Conservation (phyloP, 2,888 invertebrate species). For the Vandiemenella viatica region DNA sequence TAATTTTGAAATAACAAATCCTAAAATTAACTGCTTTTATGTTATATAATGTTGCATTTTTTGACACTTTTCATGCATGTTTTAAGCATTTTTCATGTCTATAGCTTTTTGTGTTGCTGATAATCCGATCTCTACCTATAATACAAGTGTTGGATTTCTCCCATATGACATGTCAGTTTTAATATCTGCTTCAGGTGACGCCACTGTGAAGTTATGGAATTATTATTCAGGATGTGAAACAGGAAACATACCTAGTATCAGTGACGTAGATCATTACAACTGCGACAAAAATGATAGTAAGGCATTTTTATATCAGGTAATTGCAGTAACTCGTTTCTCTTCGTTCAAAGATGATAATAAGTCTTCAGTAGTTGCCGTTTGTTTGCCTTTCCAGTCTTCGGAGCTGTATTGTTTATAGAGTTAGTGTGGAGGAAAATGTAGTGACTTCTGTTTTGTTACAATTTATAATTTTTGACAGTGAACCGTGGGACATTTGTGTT, state of each 20-base stretch:
- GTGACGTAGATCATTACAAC: conserved; percentile 21
- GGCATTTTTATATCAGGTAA: too few relatives aligned
- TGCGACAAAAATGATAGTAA: too few relatives aligned
- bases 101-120: too few relatives aligned
- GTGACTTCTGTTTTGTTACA: conserved; percentile 26
- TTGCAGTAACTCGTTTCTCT: conserved; percentile 32
- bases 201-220: conserved; percentile 58
- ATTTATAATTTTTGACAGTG: conserved; percentile 29
- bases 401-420: conserved; percentile 31
- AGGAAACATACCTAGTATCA: conserved; percentile 31
- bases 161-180: conserved; percentile 38
- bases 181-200: conserved; percentile 64
- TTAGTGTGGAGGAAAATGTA: conserved; percentile 22
- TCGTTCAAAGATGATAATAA: conserved; percentile 25
- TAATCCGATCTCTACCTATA: too few relatives aligned
- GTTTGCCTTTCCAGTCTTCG: conserved; percentile 37
- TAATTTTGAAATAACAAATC: too few relatives aligned
- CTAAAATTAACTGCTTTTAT: too few relatives aligned
- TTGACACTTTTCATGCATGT: too few relatives aligned
- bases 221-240: conserved; percentile 42
- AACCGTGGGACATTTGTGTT: conserved; percentile 31
- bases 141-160: conserved; percentile 48
- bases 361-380: conserved; percentile 33
- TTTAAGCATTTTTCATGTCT: too few relatives aligned
- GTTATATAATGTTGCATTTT: too few relatives aligned